These are phyloP conservation scores for Laothoe populi DNA, from an alignment of 2,888 invertebrate genomes.

Conservation along the genomic window DNA sequence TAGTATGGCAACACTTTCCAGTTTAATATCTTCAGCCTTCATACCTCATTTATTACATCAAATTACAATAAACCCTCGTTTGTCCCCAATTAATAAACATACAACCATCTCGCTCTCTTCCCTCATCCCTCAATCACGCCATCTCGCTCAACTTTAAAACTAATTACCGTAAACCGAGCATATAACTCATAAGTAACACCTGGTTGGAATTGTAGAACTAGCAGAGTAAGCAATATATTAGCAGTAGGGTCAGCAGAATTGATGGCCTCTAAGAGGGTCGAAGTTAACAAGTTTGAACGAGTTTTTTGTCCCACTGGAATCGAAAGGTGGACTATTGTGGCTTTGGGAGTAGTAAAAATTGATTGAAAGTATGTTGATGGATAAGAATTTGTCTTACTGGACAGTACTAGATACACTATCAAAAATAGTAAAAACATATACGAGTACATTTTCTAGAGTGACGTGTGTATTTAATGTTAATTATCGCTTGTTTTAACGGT, in stretches of 20 bases:
- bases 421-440: too few relatives aligned
- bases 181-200: slow-evolving; percentile 13
- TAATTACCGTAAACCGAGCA: slow-evolving; percentile 1
- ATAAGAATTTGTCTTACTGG: not conserved
- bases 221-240: slow-evolving; percentile 3
- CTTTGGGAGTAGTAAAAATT: not conserved
- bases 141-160: slow-evolving; percentile 10
- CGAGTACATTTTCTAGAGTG: too few relatives aligned
- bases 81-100: not conserved
- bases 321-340: not conserved
- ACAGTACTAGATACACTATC: too few relatives aligned
- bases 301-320: slow-evolving; percentile 8
- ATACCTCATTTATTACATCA: too few relatives aligned
- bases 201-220: slow-evolving; percentile 10
- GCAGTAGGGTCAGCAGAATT: slow-evolving; percentile 6
- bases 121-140: not conserved
- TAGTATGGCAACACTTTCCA: too few relatives aligned
- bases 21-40: too few relatives aligned
- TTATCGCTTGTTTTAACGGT: too few relatives aligned
- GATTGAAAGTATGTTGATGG: not conserved
- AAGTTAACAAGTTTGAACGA: slow-evolving; percentile 21
- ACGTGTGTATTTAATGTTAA: too few relatives aligned
- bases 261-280: slow-evolving; percentile 20
- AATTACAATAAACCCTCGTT: too few relatives aligned
- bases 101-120: not conserved